A percentile compares a stretch with the other conserved stretches of the same genome.
phyloP scores from a whole-genome alignment of 2,113 vertebrate genomes.

The Neopipo cinnamomea region DNA sequence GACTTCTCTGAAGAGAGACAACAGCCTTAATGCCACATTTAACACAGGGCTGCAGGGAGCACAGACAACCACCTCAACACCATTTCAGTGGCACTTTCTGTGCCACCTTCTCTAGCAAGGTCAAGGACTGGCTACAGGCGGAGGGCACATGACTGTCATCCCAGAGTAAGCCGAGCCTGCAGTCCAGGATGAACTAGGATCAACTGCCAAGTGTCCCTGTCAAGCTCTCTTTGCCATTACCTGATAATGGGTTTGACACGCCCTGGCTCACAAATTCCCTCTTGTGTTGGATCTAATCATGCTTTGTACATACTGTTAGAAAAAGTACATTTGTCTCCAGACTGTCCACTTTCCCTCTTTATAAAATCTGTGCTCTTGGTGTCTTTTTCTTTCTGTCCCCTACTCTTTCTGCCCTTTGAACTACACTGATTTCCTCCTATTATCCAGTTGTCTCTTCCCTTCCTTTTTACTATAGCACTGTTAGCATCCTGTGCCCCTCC shows the following conservation, averaged over 20 bases:
- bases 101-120: rapidly evolving
- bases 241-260: background rate
- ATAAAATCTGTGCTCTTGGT: background rate
- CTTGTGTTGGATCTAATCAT: background rate
- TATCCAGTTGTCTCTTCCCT: background rate
- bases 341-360: background rate
- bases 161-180: background rate
- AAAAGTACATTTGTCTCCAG: background rate
- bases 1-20: background rate
- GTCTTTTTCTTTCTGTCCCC: background rate
- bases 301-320: background rate
- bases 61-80: background rate
- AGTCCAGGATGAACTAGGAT: background rate
- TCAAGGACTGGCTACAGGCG: background rate
- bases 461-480: background rate
- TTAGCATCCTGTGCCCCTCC: background rate
- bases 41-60: background rate
- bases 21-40: background rate
- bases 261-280: background rate
- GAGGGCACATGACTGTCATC: background rate
- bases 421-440: background rate
- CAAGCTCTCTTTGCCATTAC: background rate
- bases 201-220: background rate
- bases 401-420: background rate
- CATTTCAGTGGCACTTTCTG: background rate